A percentile compares a stretch with the other conserved stretches of the same genome.
These are phyloP conservation scores for Solea solea DNA, from an alignment of 2,113 vertebrate species.

Conservation along the genomic window DNA sequence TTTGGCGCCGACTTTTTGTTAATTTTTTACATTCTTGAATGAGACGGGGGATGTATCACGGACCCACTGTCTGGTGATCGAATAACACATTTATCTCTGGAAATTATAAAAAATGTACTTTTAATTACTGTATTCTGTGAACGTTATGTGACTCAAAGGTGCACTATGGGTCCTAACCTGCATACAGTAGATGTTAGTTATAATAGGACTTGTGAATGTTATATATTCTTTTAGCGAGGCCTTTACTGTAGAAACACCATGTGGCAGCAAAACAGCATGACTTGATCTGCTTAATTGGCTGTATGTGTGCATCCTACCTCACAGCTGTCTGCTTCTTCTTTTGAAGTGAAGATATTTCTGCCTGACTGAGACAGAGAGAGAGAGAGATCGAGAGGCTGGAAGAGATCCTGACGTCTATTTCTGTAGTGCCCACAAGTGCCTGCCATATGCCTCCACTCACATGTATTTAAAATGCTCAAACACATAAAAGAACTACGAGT, in stretches of 20 bases:
- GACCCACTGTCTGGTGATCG: too few species aligned
- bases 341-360: slow-evolving; percentile 20
- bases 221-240: too few species aligned
- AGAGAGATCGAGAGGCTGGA: neutral
- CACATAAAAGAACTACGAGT: neutral
- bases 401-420: neutral
- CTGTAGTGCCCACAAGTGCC: neutral
- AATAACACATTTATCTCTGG: too few species aligned
- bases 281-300: slow-evolving; percentile 30
- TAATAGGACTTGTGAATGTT: too few species aligned
- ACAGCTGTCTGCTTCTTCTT: neutral
- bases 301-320: slow-evolving; percentile 9
- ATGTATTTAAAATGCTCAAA: neutral
- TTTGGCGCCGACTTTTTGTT: too few species aligned
- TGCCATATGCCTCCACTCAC: neutral
- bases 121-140: too few species aligned
- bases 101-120: too few species aligned
- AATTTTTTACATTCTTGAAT: too few species aligned
- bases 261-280: neutral
- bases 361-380: slow-evolving; percentile 6
- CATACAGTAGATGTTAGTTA: too few species aligned
- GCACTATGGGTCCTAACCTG: too few species aligned
- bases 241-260: neutral
- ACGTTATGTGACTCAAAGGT: too few species aligned
- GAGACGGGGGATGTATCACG: too few species aligned